Base-by-base conservation (phyloP, 2,888 invertebrate genomes). In the Melieria omissa region DNA sequence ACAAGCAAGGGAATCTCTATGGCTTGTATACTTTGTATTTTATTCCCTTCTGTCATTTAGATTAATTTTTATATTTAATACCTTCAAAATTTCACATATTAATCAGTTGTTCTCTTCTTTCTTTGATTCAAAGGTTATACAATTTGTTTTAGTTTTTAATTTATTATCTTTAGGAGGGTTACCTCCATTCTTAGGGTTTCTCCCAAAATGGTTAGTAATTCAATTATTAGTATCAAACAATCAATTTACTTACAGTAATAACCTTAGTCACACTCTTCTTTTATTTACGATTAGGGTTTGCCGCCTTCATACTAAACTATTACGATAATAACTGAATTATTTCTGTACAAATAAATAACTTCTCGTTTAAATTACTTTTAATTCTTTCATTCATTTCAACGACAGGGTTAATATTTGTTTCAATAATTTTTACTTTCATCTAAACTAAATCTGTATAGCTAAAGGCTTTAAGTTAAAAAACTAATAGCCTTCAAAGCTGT, bases 401-500 rank as follows among this genome's bases (percentile, higher is more conserved):
- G 54, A 79, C 79, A 75, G 82, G 84, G 2, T 74, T 86, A 81
- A 77, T 84, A 60, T 42, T 81, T 74, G 78, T 81, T 75, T 80
- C 75, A 68, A 65, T 81, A 75, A 73, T 81, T 74, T 80, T 72
- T 77, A 72, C 29, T 29, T 29, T 29, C 29, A 29, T 29, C 29
- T 29, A 29, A 29, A 2, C 29, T 29, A 29, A 29, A 29, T 29
- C 29, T 29, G 3, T 70, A 65, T 69, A 69, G 10, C 12, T 41
- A 75, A 89, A 89, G 88, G 87, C 88, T 90, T 89, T 89, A 89
- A 89, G 89, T 89, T 89, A 89, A 89, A 76, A 90, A 90, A 90
- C 90, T 90, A 88, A 87, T 88, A 90, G 86, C 89, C 89, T 90
- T 90, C 89, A 90, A 90, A 90, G 89, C 88, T 90, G 85, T 88